Base-by-base conservation (phyloP, 2,888 invertebrate species). In the Nomada ruficornis region DNA sequence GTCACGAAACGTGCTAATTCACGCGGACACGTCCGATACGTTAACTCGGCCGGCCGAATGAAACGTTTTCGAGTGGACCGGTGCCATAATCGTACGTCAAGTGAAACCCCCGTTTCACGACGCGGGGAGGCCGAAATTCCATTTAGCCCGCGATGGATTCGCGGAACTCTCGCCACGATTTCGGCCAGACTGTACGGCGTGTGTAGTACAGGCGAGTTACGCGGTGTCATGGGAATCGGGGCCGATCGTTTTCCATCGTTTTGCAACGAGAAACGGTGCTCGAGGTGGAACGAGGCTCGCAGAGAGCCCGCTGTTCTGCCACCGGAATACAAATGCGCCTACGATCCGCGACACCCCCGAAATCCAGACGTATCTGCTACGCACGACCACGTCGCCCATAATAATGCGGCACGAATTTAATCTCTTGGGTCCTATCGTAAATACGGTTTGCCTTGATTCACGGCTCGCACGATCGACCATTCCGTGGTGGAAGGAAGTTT, bases 371-470 rank as follows among this genome's bases (percentile, higher is more conserved):
- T 84, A 86, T 89, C 87, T 83, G 86, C 68, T 84, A 85, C 89
- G 84, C 87, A 78, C 86, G 83, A 42, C 64, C 77, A 74, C 84
- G 80, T 72, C 83, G 84, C 80, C 86, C 87, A 89, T 88, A 87
- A 86, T 89, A 89, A 88, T 88, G 87, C 77, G 74, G 62, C 73
- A 57, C 76, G 79, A 77, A 83, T 86, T 88, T 88, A 88, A 88
- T 88, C 86, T 69, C 84, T n/a, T 11, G 76, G 76, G 83, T 36
- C 75, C 78, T 72, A 80, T 83, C 84, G 81, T 73, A 79, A 84
- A 80, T 80, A 80, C 78, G 73, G 68, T 42, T 68, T 36, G 52
- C 70, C 78, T 70, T 80, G 78, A 72, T 76, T 65, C 83, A 67
- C 29, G 68, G 26, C 26, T 59, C 55, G 59, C 59, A 44, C 63